Percentiles rank a stretch among this genome's conserved stretches.
Evolutionary conservation across 2,797 vertebrate genomes (phyloP).

Genomic region (Rallus crepitans): DNA sequence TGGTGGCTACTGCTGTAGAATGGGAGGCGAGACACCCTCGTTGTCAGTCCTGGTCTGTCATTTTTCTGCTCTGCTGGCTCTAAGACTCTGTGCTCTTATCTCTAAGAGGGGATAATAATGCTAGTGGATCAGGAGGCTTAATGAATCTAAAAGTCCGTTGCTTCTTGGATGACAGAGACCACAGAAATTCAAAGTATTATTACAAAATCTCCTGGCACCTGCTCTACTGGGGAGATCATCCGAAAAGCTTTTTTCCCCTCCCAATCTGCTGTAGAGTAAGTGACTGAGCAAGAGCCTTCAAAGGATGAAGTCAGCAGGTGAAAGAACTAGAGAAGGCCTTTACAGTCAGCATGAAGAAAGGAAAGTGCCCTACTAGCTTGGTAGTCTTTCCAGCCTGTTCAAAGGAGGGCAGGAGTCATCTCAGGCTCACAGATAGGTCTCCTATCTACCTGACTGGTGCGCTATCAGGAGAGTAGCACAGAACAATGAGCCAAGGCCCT

Average conservation of each 20-base stretch:
- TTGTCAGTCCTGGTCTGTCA: neutral
- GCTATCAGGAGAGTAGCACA: neutral
- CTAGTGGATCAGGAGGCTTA: neutral
- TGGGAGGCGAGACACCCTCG: neutral
- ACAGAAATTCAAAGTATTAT: neutral
- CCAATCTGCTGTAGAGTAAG: neutral
- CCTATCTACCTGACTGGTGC: neutral
- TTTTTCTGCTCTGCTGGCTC: neutral
- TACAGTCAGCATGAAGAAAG: slow-evolving; percentile 6
- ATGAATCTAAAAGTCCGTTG: neutral
- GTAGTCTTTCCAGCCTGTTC: slow-evolving; percentile 6
- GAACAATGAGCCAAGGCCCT: neutral
- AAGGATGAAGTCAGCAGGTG: slow-evolving; percentile 6
- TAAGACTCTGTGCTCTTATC: neutral
- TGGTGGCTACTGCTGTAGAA: neutral
- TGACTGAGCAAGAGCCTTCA: slow-evolving; percentile 35
- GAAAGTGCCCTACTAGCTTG: neutral
- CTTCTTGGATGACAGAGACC: neutral
- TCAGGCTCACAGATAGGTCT: neutral
- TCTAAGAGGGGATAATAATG: neutral
- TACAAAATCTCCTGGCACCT: neutral
- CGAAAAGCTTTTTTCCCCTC: neutral
- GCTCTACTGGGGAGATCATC: neutral
- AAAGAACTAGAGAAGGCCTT: slow-evolving; percentile 8
- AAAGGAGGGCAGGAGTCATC: neutral